Conservation (phyloP, 2,797 vertebrate genomes). For the Sandelia bainsii region DNA sequence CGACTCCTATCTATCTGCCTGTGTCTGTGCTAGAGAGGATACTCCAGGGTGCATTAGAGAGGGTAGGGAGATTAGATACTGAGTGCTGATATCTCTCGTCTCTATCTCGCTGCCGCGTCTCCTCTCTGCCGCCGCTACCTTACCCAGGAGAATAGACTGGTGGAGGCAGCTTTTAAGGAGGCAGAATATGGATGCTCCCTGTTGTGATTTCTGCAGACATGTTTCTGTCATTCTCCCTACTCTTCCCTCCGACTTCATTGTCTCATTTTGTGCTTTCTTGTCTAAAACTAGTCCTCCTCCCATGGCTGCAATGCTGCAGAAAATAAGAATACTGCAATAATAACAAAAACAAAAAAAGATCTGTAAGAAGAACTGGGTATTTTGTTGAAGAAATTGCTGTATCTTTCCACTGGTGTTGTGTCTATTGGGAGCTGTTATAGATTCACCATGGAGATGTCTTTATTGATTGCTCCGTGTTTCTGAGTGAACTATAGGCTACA, state of each 20-base stretch:
- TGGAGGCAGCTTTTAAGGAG: slow-evolving; percentile 63
- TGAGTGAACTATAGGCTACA: slow-evolving; percentile 14
- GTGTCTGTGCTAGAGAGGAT: slow-evolving; percentile 64
- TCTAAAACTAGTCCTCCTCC: slow-evolving; percentile 32
- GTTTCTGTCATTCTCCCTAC: slow-evolving; percentile 50
- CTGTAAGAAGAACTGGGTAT: neutral
- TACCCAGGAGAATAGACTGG: slow-evolving; percentile 61
- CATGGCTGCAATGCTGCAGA: slow-evolving; percentile 39
- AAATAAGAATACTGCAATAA: slow-evolving; percentile 34
- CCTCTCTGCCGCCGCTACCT: slow-evolving; percentile 39
- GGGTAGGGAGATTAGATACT: slow-evolving; percentile 77
- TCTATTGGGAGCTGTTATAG: slow-evolving; percentile 49
- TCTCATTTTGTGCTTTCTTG: slow-evolving; percentile 38
- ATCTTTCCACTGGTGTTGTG: slow-evolving; percentile 16
- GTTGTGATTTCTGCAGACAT: slow-evolving; percentile 63
- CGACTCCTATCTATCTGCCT: slow-evolving; percentile 55
- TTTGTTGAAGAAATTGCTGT: slow-evolving; percentile 13
- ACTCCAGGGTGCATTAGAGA: slow-evolving; percentile 75
- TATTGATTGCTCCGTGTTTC: slow-evolving; percentile 59
- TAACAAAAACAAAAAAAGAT: neutral
- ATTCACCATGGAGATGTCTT: slow-evolving; percentile 65
- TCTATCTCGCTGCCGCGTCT: slow-evolving; percentile 43
- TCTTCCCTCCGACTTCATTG: slow-evolving; percentile 34
- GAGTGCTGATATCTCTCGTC: slow-evolving; percentile 70
- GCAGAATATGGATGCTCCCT: slow-evolving; percentile 64